Evolutionary conservation across 1,140 invertebrate species (phyloP).

Genomic region (Chymomyza costata): DNA sequence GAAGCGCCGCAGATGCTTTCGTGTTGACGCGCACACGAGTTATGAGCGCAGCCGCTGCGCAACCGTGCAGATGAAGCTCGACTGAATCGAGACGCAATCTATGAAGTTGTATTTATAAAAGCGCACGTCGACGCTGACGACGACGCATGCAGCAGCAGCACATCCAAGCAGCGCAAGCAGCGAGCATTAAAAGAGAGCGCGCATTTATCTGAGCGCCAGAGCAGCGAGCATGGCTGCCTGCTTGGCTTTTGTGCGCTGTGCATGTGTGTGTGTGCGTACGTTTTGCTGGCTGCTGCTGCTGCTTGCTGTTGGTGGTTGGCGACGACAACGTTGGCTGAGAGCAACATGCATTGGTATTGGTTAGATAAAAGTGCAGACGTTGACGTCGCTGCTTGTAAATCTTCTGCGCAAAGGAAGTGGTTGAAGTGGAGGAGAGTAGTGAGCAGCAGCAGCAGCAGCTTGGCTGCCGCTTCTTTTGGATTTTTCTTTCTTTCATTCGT

Average conservation of each 20-base stretch:
- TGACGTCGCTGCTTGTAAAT: conserved; percentile 24
- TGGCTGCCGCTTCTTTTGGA: conserved; percentile 48
- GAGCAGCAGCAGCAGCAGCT: conserved; percentile 37
- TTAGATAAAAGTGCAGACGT: conserved; percentile 63
- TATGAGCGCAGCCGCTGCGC: conserved; percentile 63
- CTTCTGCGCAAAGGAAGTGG: conserved; percentile 36
- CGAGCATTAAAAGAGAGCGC: conserved; percentile 26
- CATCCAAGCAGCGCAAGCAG: conserved; percentile 7
- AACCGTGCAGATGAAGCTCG: conserved; percentile 59
- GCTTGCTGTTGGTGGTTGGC: conserved; percentile 25
- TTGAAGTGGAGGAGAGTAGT: conserved; percentile 13
- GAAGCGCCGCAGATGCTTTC: conserved; percentile 55
- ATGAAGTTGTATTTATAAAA: conserved; percentile 72
- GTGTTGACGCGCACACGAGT: conserved; percentile 61
- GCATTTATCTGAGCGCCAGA: conserved; percentile 25
- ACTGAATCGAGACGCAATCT: conserved; percentile 52
- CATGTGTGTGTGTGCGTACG: conserved; percentile 16
- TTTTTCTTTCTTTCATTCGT: conserved; percentile 48
- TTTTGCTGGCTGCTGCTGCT: conserved; percentile 24
- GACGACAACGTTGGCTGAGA: conserved; percentile 14
- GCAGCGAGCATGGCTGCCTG: conserved; percentile 27
- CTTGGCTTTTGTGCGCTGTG: conserved; percentile 1
- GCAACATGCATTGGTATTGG: conserved; percentile 44
- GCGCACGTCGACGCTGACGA: conserved; percentile 10
- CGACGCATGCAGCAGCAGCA: conserved; percentile 18